Percentiles rank a stretch among this genome's conserved stretches.
phyloP scores from a whole-genome alignment of 2,113 vertebrate species.

The Saguinus imperator region DNA sequence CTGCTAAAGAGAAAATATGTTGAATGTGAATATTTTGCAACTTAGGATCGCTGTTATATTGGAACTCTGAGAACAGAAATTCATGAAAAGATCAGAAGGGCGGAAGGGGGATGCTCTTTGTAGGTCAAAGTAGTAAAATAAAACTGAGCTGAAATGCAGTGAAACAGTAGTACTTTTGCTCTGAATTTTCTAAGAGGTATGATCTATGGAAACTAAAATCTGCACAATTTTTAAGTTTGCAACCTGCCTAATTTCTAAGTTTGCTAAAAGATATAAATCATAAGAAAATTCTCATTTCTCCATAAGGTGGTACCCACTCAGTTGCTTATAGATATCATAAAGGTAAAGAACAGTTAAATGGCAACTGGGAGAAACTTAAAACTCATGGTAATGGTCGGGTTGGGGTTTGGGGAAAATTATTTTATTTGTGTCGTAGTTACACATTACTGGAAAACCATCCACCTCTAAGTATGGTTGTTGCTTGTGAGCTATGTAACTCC shows the following conservation, averaged over 20 bases:
- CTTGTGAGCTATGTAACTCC: background rate
- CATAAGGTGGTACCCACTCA: background rate
- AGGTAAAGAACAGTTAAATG: background rate
- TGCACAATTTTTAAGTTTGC: background rate
- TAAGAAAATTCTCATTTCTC: constrained; percentile 21
- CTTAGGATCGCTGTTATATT: background rate
- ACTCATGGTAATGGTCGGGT: background rate
- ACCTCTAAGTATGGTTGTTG: background rate
- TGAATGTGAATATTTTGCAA: constrained; percentile 17
- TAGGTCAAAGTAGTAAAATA: constrained; percentile 4
- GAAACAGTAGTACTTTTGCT: background rate
- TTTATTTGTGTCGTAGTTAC: background rate
- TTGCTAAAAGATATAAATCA: background rate
- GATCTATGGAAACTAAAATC: background rate
- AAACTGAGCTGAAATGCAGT: background rate
- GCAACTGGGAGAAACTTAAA: background rate
- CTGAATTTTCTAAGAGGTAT: background rate
- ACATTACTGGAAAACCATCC: background rate
- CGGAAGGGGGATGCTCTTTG: background rate
- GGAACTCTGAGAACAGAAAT: background rate
- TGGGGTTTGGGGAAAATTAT: background rate
- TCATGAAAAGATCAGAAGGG: background rate
- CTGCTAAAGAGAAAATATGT: background rate
- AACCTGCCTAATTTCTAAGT: background rate
- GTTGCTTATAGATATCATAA: background rate